phyloP scores from a whole-genome alignment of 2,888 invertebrate species.

The Cremastinae sp. region DNA sequence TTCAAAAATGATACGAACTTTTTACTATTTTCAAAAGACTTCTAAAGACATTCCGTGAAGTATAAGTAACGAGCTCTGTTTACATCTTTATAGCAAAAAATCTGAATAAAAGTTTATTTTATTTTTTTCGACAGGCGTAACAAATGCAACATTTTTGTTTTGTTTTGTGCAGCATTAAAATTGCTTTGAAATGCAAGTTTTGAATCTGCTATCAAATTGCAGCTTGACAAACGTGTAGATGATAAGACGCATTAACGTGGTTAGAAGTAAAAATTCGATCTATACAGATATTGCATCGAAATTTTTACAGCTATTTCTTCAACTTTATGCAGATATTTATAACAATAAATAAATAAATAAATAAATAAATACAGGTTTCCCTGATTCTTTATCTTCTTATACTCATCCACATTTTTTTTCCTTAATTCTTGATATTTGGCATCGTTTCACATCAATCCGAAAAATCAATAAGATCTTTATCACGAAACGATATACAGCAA shows the following conservation, averaged over 20 bases:
- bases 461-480: constrained; percentile 5
- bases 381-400: neutral
- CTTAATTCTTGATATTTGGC: neutral
- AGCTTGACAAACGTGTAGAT: constrained; percentile 1
- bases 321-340: constrained; percentile 33
- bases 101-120: neutral
- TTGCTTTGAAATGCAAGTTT: constrained; percentile 38
- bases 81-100: too few relatives aligned
- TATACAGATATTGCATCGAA: constrained; percentile 44
- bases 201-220: constrained; percentile 24
- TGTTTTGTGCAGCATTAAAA: neutral
- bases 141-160: neutral
- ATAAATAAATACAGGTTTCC: constrained; percentile 42
- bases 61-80: too few relatives aligned
- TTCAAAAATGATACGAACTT: too few relatives aligned
- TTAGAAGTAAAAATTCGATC: constrained; percentile 15
- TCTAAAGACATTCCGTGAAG: too few relatives aligned
- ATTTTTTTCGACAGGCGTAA: neutral
- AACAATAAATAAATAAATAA: constrained; percentile 36
- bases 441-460: constrained; percentile 7
- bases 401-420: constrained; percentile 35
- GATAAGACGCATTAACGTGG: neutral
- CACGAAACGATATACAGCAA: constrained; percentile 38
- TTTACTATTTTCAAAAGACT: too few relatives aligned
- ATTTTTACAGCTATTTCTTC: constrained; percentile 36